These are phyloP conservation scores for Nasonia longicornis DNA, from an alignment of 1,140 invertebrate genomes.

Conservation along the genomic window DNA sequence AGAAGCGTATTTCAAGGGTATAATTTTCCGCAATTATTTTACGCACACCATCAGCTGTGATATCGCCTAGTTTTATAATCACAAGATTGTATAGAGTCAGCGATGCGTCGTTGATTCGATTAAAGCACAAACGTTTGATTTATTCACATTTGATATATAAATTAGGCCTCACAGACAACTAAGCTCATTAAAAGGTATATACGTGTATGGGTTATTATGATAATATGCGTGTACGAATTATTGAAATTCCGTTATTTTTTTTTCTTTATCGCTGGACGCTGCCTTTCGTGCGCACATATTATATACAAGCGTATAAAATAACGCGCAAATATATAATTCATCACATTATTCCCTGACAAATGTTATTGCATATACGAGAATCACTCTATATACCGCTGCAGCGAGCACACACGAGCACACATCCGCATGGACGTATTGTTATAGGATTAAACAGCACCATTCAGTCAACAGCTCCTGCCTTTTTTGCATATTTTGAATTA, in stretches of 20 bases:
- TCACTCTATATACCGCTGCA: background rate
- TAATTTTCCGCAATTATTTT: too few species aligned
- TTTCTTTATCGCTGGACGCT: background rate
- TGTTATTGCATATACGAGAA: background rate
- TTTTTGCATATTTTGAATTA: background rate
- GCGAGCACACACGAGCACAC: background rate
- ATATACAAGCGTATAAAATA: background rate
- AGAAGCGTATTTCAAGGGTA: too few species aligned
- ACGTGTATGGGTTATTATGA: slow-evolving; percentile 1
- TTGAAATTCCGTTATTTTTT: background rate
- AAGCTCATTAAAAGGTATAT: slow-evolving; percentile 16
- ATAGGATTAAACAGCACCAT: slow-evolving; percentile 7
- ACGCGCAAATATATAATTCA: slow-evolving; percentile 13
- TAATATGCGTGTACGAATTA: background rate
- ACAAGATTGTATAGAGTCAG: too few species aligned
- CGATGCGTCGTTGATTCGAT: too few species aligned
- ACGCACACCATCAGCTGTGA: too few species aligned
- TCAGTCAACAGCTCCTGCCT: background rate
- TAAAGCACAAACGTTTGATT: too few species aligned
- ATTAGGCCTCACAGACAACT: background rate
- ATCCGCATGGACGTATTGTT: slow-evolving; percentile 1
- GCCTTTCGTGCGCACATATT: background rate
- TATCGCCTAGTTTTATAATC: too few species aligned
- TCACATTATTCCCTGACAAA: slow-evolving; percentile 20
- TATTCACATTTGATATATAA: background rate